These are phyloP conservation scores for Leptoclinus maculatus DNA, from an alignment of 2,797 vertebrate genomes.

Conservation along the genomic window DNA sequence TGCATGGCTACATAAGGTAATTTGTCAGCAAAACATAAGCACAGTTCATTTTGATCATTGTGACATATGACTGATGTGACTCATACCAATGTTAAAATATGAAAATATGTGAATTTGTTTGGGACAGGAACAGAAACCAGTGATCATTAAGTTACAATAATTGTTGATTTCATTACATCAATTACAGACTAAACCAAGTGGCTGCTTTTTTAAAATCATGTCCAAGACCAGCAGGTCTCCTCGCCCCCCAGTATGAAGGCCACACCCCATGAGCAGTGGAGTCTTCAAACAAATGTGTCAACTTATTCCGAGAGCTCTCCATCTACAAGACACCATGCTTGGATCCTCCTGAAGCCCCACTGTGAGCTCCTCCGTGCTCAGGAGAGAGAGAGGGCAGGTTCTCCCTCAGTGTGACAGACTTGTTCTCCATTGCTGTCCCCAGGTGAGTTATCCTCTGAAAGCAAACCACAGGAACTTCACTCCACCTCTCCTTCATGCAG, in stretches of 20 bases:
- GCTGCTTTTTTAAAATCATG: neutral
- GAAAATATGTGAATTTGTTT: neutral
- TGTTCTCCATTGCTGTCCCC: slow-evolving; percentile 28
- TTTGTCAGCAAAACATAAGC: neutral
- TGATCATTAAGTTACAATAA: neutral
- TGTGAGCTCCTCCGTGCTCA: slow-evolving; percentile 46
- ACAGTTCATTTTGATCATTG: neutral
- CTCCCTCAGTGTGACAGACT: slow-evolving; percentile 36
- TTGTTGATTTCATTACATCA: neutral
- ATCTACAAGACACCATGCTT: slow-evolving; percentile 26
- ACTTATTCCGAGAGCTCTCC: slow-evolving; percentile 35
- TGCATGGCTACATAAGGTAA: too few species aligned
- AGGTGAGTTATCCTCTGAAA: slow-evolving; percentile 45
- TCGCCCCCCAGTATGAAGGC: neutral
- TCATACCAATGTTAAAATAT: too few species aligned
- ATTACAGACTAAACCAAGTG: neutral
- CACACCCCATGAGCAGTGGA: neutral
- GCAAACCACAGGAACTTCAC: slow-evolving; percentile 17
- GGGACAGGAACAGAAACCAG: neutral
- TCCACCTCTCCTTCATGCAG: neutral
- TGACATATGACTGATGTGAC: neutral
- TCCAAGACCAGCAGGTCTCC: neutral
- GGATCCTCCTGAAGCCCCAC: slow-evolving; percentile 38
- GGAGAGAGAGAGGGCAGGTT: slow-evolving; percentile 47
- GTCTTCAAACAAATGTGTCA: slow-evolving; percentile 64